phyloP scores from a whole-genome alignment of 2,797 vertebrate genomes.

The Lutjanus campechanus region DNA sequence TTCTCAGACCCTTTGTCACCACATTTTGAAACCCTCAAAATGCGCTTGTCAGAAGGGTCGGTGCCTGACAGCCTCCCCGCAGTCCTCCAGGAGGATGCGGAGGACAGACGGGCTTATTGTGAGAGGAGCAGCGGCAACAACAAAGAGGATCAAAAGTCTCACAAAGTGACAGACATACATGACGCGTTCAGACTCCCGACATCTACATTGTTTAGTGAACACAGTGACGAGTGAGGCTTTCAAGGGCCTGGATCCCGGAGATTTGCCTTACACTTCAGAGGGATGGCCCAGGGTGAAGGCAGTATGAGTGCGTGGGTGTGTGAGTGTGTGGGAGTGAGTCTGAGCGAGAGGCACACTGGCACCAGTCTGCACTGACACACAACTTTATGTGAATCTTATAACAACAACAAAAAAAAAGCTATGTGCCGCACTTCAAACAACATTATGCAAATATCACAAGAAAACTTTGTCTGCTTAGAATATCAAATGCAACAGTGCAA shows the following conservation, averaged over 20 bases:
- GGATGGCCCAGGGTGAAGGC: slow-evolving; percentile 37
- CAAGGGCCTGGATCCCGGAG: slow-evolving; percentile 25
- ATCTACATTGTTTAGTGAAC: slow-evolving; percentile 66
- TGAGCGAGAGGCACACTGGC: slow-evolving; percentile 22
- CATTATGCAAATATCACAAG: neutral
- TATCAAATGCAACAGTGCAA: neutral
- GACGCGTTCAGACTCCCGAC: slow-evolving; percentile 50
- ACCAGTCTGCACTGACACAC: slow-evolving; percentile 13
- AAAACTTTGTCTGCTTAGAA: neutral
- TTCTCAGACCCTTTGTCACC: slow-evolving; percentile 62
- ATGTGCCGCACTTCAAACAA: neutral
- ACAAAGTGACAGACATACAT: slow-evolving; percentile 71
- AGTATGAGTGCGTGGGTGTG: slow-evolving; percentile 40
- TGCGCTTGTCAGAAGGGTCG: slow-evolving; percentile 74
- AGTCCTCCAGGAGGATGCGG: slow-evolving; percentile 61
- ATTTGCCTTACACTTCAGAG: slow-evolving; percentile 40
- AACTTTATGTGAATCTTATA: slow-evolving; percentile 24
- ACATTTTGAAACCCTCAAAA: slow-evolving; percentile 77
- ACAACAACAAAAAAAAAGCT: slow-evolving; percentile 12
- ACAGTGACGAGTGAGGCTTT: slow-evolving; percentile 53
- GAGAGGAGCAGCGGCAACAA: slow-evolving; percentile 62
- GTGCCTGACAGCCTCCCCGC: slow-evolving; percentile 77
- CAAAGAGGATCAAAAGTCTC: slow-evolving; percentile 74
- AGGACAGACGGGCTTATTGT: slow-evolving; percentile 70
- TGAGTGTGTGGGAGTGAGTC: slow-evolving; percentile 28